Evolutionary conservation across 2,113 vertebrate species (phyloP), one percentile per base, ranked within the genome.

Genomic region (Rhabdomys dilectus): DNA sequence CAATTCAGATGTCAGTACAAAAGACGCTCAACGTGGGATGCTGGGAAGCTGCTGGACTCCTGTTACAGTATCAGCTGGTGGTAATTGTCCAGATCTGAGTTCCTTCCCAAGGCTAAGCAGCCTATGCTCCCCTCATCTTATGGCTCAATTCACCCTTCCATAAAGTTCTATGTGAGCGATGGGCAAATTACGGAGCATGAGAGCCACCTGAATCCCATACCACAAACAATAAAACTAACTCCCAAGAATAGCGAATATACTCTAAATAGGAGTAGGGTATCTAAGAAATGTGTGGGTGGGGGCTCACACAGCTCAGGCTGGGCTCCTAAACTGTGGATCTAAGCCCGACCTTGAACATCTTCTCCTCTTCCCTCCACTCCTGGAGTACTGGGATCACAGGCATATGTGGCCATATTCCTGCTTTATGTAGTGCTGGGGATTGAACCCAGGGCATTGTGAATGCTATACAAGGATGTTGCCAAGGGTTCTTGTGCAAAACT

Each of bases 1-100:
- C 16, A 34, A 94, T 87, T 96, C 39, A 80, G 89, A 94, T 70
- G 17, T 89, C 48, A 7, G 45, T 68, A 64, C 68, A 92, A 84
- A 95, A 26, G 86, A 5, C 89, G 29, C 72, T 76, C 36, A 82
- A 85, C 5, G 19, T 24, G 3, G 36, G 68, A 22, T 72, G 17
- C n/a, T 56, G 0, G 3, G 39, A 36, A 53, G 42, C 12, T 60
- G 56, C 36, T 39, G 36, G 56, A 5, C 58, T 93, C 82, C 89
- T 73, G 11, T 80, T 92, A 70, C 16, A 77, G 31, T 68, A 58
- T 62, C 21, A 2, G 7, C 51, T 76, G 76, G 75, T 89, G 13
- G 26, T n/a, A 36, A 70, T 3, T 53, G 64, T 53, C 45, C 60
- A 10, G 75, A 88, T 22, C 26, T 13, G 56, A 42, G 4, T 19